Evolutionary conservation across 2,797 vertebrate genomes (phyloP).

Genomic region (Allobates femoralis): DNA sequence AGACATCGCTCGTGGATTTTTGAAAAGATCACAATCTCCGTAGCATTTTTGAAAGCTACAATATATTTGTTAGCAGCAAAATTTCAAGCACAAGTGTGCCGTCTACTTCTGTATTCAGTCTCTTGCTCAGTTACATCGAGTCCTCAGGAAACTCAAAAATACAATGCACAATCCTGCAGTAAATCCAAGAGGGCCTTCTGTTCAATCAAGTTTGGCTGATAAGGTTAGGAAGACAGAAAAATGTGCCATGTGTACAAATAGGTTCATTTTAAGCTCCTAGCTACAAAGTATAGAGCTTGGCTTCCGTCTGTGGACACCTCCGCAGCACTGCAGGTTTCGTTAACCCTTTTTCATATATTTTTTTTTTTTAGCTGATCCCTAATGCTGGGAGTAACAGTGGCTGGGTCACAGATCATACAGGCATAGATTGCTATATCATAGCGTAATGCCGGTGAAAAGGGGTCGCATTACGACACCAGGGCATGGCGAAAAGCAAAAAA

Average conservation of each 20-base stretch:
- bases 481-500: too few relatives aligned
- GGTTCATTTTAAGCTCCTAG: not conserved
- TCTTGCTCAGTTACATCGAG: not conserved
- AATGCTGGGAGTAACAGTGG: too few relatives aligned
- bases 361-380: too few relatives aligned
- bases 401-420: too few relatives aligned
- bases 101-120: not conserved
- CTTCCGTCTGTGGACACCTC: too few relatives aligned
- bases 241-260: not conserved
- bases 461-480: too few relatives aligned
- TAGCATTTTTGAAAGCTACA: slow-evolving; percentile 13
- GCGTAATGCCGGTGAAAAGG: too few relatives aligned
- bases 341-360: too few relatives aligned
- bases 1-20: slow-evolving; percentile 6
- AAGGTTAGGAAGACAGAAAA: not conserved
- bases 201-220: not conserved
- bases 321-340: too few relatives aligned
- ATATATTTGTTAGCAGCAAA: not conserved
- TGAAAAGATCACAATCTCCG: slow-evolving; percentile 24
- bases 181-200: not conserved
- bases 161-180: not conserved
- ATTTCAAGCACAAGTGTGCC: not conserved
- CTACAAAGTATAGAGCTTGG: not conserved
- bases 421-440: too few relatives aligned
- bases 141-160: not conserved